Percentiles rank a stretch among this genome's conserved stretches.
phyloP scores from a whole-genome alignment of 1,140 invertebrate genomes.

The Rhagoletis pomonella region DNA sequence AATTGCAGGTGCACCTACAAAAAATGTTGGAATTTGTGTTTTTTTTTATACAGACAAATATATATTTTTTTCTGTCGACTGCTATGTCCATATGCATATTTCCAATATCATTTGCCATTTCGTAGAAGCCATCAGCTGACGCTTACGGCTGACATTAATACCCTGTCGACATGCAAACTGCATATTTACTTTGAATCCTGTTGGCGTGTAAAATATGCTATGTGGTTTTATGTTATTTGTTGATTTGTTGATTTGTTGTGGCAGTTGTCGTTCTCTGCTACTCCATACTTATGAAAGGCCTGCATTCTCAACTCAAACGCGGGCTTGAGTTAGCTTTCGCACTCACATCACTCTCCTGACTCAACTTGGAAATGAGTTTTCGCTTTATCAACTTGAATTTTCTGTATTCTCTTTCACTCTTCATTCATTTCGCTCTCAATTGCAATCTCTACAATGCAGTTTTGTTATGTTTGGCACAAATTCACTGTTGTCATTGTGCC shows the following conservation, averaged over 20 bases:
- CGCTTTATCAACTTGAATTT: no score
- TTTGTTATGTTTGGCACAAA: not conserved
- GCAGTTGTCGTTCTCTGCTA: slow-evolving; percentile 12
- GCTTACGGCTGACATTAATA: slow-evolving; percentile 8
- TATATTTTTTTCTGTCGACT: no score
- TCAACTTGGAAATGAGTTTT: not conserved
- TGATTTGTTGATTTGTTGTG: slow-evolving; percentile 38
- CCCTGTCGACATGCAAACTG: slow-evolving; percentile 35
- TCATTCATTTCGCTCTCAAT: not conserved
- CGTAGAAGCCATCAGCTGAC: slow-evolving; percentile 7
- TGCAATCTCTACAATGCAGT: slow-evolving; percentile 7
- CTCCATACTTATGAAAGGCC: not conserved
- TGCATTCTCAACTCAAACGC: not conserved
- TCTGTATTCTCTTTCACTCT: not conserved
- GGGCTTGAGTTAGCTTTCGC: not conserved
- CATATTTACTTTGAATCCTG: slow-evolving; percentile 41
- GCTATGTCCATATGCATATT: no score
- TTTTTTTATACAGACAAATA: no score
- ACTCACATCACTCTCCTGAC: not conserved
- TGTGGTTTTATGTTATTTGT: slow-evolving; percentile 35
- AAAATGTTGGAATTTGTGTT: no score
- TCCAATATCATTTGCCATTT: not conserved
- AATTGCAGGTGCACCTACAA: no score
- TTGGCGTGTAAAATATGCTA: slow-evolving; percentile 17
- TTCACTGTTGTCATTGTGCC: not conserved